These are phyloP conservation scores for Pristiophorus japonicus DNA, from an alignment of 2,113 vertebrate genomes.

Conservation along the genomic window DNA sequence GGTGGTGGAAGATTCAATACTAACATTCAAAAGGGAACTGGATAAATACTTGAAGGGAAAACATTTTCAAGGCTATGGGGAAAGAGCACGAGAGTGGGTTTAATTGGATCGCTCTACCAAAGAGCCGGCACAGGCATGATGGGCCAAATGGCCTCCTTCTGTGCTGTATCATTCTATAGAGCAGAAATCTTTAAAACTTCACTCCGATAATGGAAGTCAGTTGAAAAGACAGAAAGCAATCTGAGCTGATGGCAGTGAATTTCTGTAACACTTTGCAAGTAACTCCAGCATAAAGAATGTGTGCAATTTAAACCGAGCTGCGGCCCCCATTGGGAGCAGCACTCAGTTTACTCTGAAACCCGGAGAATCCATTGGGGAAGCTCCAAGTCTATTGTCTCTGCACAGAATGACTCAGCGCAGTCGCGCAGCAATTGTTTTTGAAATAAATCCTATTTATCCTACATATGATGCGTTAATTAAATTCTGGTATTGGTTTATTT, in stretches of 20 bases:
- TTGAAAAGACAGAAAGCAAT: background rate
- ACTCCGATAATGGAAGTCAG: background rate
- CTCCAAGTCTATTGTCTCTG: background rate
- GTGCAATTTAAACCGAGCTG: background rate
- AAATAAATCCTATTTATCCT: background rate
- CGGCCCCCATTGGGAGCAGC: background rate
- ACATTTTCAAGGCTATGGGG: too few species aligned
- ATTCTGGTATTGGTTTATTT: background rate
- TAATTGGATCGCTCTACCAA: too few species aligned
- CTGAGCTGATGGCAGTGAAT: background rate
- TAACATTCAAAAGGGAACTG: too few species aligned
- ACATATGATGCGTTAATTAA: background rate
- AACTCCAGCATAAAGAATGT: background rate
- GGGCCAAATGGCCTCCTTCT: too few species aligned
- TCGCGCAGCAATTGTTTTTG: background rate
- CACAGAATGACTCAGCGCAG: background rate
- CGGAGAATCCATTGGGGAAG: too few species aligned
- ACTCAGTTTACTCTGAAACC: background rate
- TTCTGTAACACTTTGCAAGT: too few species aligned
- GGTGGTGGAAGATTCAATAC: too few species aligned
- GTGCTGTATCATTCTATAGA: too few species aligned
- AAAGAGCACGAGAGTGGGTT: too few species aligned
- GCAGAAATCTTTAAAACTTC: background rate
- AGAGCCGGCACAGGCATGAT: too few species aligned
- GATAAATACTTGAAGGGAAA: too few species aligned